Base-by-base conservation (phyloP, 1,140 invertebrate species). In the Hesperophylax magnus region DNA sequence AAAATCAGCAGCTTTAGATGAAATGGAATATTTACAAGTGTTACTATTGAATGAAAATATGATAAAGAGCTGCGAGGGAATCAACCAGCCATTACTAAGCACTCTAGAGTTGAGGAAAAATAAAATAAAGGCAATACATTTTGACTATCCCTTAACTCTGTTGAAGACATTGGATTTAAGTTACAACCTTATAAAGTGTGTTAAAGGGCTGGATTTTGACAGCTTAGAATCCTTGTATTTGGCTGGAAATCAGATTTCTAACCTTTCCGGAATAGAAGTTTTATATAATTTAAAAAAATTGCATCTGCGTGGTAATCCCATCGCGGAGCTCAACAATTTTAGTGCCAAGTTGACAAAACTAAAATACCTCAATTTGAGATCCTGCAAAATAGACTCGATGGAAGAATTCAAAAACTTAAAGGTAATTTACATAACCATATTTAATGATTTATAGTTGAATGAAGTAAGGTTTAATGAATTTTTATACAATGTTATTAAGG, bases 11-110 rank as follows among this genome's bases (percentile, higher is more conserved):
- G 86, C 85, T 17, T 85, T 92, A 53, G 87, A 87, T 9, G 86
- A 82, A 60, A 90, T 90, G 87, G 88, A 88, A 74, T 92, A 91
- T 78, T 85, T 92, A 53, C 91, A 92, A 89, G 89, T 90, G 0
- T 86, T 92, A 0, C 88, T 89, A 39, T 81, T 92, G 83, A 91
- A 91, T 75, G 81, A 89, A 54, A 92, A 92, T 80, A 79, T 85
- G 31, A 88, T 92, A 76, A 86, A 84, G 6, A 85, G 87, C 47
- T 89, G 91, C 2, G 76, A 86, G 15, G 88, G 91, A 60, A 87
- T 92, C 2, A 88, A 85, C 54, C 91, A 92, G 85, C 91, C 90
- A 39, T 85, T 90, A 83, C 72, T 92, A 24, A 88, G 88, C 56
- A 90, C 88, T n/a, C 84, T 92, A 20, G 90, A 92, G 84, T 84